Base-by-base conservation (phyloP, 2,888 invertebrate species). In the Tenthredo notha region DNA sequence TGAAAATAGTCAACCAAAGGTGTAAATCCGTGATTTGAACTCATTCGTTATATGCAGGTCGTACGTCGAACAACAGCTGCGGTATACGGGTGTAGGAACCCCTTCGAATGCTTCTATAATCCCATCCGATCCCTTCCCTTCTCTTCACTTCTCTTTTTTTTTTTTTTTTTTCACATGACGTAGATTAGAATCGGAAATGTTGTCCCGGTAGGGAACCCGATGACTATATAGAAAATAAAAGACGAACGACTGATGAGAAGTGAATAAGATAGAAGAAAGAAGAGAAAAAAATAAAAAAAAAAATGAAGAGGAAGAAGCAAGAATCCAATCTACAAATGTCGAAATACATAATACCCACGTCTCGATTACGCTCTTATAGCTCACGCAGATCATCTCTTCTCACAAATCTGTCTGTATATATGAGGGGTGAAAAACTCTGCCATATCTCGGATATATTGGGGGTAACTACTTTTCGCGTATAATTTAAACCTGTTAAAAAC, bases 141-240 rank as follows among this genome's bases (percentile, higher is more conserved):
- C 3, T 25, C 43, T 21, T n/a, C 12, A 12, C 40, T 15, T 54
- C 18, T 37, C 10, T 77, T 50, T 12, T 50, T 15, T 12, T 80
- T 61, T 12, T 29, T 29, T 83, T 43, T 43, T 70, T 83, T 47
- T 25, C 67, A 83, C 67, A 65, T 15, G 67, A 67, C 67, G 83
- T 47, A 83, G 83, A 83, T 83, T 83, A 83, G 67, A 83, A 83
- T 83, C 83, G 47, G 83, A 83, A 83, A 67, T 61, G 15, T 50
- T 6, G 61, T 21, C 67, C 83, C 47, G 67, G 9, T 10, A 50
- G 67, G 50, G 47, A 67, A 33, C 83, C 18, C 37, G 25, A 43
- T 58, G 67, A 50, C 67, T 43, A 47, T 50, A 70, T 47, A 83
- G 83, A 47, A 83, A 61, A 37, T 80, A 65, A 65, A 70, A 83